Evolutionary conservation across 2,888 invertebrate genomes (phyloP).

Genomic region (Asteroscopus sphinx): DNA sequence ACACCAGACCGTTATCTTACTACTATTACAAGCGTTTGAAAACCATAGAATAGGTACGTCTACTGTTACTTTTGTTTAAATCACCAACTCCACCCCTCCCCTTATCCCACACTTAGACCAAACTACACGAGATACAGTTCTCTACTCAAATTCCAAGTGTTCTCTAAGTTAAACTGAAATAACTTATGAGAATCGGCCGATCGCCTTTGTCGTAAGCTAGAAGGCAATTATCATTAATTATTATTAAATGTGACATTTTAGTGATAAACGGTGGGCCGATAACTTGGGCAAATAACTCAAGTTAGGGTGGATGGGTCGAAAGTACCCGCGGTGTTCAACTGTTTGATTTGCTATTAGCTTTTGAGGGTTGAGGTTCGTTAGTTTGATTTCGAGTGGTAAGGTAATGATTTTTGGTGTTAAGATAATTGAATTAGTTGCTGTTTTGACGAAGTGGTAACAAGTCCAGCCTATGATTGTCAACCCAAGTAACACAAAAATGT

Average conservation of each 20-base stretch:
- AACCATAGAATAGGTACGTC: no score
- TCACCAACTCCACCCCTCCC: conserved; percentile 25
- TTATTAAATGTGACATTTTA: conserved; percentile 88
- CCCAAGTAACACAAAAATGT: no score
- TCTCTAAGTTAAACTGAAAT: conserved; percentile 87
- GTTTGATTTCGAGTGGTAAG: conserved; percentile 48
- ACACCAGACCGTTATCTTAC: no score
- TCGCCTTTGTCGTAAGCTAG: conserved; percentile 88
- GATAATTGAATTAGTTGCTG: not conserved
- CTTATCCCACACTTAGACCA: conserved; percentile 64
- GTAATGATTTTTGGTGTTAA: conserved; percentile 37
- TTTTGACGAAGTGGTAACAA: not conserved
- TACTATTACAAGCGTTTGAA: no score
- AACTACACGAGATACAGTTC: conserved; percentile 88
- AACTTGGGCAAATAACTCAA: conserved; percentile 88
- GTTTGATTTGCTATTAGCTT: conserved; percentile 73
- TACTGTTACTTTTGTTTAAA: not conserved
- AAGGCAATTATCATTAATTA: conserved; percentile 90
- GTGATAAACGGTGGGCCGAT: conserved; percentile 88
- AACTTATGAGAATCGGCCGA: conserved; percentile 88
- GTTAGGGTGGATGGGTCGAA: conserved; percentile 64
- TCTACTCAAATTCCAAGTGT: conserved; percentile 86
- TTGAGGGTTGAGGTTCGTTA: conserved; percentile 57
- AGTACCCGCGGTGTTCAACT: conserved; percentile 66
- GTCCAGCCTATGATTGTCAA: no score